phyloP scores from a whole-genome alignment of 2,113 vertebrate genomes.

The Apteryx owenii region DNA sequence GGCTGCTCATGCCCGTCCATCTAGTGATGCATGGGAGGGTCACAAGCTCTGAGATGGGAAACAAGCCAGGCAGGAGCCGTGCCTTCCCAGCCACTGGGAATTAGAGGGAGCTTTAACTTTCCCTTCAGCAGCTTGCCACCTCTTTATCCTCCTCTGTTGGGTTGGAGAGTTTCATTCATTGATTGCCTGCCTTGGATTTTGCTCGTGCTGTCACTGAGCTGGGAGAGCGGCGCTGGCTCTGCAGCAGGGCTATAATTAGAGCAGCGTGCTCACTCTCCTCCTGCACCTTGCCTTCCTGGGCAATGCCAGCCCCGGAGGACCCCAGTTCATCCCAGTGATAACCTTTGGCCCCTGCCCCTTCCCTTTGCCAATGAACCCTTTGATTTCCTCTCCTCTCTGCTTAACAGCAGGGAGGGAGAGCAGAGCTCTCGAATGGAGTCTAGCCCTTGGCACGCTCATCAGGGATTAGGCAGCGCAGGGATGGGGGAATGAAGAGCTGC shows the following conservation, averaged over 20 bases:
- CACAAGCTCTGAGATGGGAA: background rate
- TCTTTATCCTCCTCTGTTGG: background rate
- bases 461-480: background rate
- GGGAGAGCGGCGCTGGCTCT: background rate
- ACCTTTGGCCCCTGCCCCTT: background rate
- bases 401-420: background rate
- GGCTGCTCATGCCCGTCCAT: background rate
- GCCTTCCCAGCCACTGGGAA: background rate
- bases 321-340: slow-evolving; percentile 3
- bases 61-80: accelerated
- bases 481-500: background rate
- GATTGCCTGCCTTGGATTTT: background rate
- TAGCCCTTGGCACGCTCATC: background rate
- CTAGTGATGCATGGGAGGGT: too few relatives aligned
- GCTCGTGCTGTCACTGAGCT: background rate
- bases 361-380: background rate
- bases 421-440: background rate
- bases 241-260: background rate
- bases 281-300: background rate
- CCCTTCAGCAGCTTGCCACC: background rate
- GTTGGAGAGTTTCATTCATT: background rate
- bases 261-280: background rate
- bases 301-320: slow-evolving; percentile 8
- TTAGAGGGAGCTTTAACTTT: background rate
- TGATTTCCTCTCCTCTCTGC: background rate